Evolutionary conservation across 2,888 invertebrate genomes (phyloP).

Genomic region (Drosophila monieri): DNA sequence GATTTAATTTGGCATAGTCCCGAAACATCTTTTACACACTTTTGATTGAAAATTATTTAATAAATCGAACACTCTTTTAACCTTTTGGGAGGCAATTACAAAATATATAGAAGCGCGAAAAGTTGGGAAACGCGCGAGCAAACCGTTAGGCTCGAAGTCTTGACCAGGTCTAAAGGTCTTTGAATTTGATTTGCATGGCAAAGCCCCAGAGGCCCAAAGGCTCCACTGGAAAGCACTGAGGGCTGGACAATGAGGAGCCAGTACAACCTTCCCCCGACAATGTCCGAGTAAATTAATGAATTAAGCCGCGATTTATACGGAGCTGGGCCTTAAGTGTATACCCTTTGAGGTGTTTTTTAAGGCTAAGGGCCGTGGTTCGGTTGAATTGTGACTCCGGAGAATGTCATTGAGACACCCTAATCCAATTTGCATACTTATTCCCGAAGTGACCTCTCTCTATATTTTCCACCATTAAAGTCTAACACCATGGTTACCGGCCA

Average conservation of each 20-base stretch:
- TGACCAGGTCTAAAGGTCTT: conserved; percentile 81
- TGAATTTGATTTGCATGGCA: conserved; percentile 74
- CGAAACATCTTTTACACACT: neutral
- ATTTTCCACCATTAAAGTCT: conserved; percentile 43
- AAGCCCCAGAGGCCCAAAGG: conserved; percentile 37
- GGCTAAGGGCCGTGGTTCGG: conserved; percentile 1
- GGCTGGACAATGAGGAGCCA: conserved; percentile 25
- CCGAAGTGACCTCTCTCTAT: conserved; percentile 61
- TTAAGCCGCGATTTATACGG: conserved; percentile 30
- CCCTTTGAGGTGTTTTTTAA: conserved; percentile 12
- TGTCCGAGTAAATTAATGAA: conserved; percentile 34
- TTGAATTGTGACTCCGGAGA: conserved; percentile 31
- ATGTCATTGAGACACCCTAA: conserved; percentile 51
- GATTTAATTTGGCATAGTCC: conserved; percentile 5
- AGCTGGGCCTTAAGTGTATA: conserved; percentile 9
- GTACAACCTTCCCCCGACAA: conserved; percentile 22
- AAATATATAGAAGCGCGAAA: neutral
- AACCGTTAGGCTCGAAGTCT: conserved; percentile 76
- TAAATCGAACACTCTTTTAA: neutral
- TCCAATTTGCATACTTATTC: conserved; percentile 52
- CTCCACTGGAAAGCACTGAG: conserved; percentile 63
- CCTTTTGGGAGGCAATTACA: neutral
- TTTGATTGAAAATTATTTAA: neutral
- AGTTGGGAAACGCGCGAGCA: conserved; percentile 47
- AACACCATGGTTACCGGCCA: conserved; percentile 66